Evolutionary conservation across 2,888 invertebrate species (phyloP).

Genomic region (Taphrorychus bicolor): DNA sequence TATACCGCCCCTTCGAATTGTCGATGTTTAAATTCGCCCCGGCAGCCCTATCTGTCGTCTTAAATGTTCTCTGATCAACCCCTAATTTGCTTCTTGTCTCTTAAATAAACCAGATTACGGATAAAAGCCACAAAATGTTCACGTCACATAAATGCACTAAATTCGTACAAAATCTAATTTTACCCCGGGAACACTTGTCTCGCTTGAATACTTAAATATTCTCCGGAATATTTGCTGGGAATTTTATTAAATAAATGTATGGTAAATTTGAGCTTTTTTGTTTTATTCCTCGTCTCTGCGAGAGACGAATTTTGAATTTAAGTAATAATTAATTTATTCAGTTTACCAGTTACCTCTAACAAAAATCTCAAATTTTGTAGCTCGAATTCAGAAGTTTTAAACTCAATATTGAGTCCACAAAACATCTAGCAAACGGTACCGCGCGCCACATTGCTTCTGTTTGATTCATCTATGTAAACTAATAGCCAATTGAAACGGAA

Average conservation of each 20-base stretch:
- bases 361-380: too few relatives aligned
- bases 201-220: slow-evolving; percentile 43
- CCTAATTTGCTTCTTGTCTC: slow-evolving; percentile 59
- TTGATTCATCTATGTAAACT: too few relatives aligned
- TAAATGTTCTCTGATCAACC: slow-evolving; percentile 58
- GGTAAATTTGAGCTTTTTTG: slow-evolving; percentile 35
- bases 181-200: slow-evolving; percentile 35
- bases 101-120: slow-evolving; percentile 57
- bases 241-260: slow-evolving; percentile 40
- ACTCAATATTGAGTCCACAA: too few relatives aligned
- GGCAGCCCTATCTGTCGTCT: slow-evolving; percentile 47
- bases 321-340: neutral
- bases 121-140: slow-evolving; percentile 46
- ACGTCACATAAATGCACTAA: slow-evolving; percentile 43
- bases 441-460: too few relatives aligned
- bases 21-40: slow-evolving; percentile 55
- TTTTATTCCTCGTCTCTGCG: too few relatives aligned
- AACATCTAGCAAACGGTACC: too few relatives aligned
- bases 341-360: too few relatives aligned
- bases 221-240: slow-evolving; percentile 31
- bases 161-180: slow-evolving; percentile 42
- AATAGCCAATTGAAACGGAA: too few relatives aligned
- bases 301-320: too few relatives aligned
- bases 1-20: slow-evolving; percentile 53
- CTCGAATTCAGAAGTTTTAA: too few relatives aligned